Percentiles rank a stretch among this genome's conserved stretches.
phyloP scores from a whole-genome alignment of 2,888 invertebrate species.

The Thymelicus lineola region DNA sequence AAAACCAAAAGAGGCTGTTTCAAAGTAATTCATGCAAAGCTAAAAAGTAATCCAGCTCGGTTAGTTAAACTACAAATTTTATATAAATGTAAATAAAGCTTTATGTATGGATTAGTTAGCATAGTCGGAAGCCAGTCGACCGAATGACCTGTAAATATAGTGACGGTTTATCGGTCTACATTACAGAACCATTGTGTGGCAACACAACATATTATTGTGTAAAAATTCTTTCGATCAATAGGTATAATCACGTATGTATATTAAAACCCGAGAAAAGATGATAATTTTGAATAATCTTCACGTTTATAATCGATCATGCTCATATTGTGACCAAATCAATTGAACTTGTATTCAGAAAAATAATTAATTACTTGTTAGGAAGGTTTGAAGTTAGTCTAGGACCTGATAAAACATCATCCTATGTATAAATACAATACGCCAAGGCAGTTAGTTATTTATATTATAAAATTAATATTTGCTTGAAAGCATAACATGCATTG shows the following conservation, averaged over 20 bases:
- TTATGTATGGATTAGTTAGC: not conserved
- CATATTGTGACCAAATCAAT: too few relatives aligned
- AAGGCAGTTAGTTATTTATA: too few relatives aligned
- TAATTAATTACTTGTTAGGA: too few relatives aligned
- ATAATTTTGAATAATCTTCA: not conserved
- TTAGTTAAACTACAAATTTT: conserved; percentile 26
- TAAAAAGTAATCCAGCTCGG: conserved; percentile 46
- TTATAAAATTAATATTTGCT: too few relatives aligned
- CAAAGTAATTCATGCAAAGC: conserved; percentile 76
- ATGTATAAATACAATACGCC: too few relatives aligned
- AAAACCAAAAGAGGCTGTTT: conserved; percentile 85
- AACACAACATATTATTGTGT: not conserved
- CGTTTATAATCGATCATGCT: too few relatives aligned
- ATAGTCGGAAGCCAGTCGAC: conserved; percentile 14
- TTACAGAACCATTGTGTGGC: conserved; percentile 1
- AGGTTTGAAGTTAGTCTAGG: too few relatives aligned
- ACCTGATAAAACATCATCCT: too few relatives aligned
- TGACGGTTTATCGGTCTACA: conserved; percentile 12
- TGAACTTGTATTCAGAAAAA: too few relatives aligned
- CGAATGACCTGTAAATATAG: conserved; percentile 27
- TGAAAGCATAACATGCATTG: not conserved
- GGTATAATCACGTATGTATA: not conserved
- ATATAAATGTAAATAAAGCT: conserved; percentile 12
- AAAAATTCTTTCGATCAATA: not conserved
- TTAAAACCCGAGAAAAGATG: not conserved